phyloP scores from a whole-genome alignment of 2,888 invertebrate species.

The Augochlorella aurata region DNA sequence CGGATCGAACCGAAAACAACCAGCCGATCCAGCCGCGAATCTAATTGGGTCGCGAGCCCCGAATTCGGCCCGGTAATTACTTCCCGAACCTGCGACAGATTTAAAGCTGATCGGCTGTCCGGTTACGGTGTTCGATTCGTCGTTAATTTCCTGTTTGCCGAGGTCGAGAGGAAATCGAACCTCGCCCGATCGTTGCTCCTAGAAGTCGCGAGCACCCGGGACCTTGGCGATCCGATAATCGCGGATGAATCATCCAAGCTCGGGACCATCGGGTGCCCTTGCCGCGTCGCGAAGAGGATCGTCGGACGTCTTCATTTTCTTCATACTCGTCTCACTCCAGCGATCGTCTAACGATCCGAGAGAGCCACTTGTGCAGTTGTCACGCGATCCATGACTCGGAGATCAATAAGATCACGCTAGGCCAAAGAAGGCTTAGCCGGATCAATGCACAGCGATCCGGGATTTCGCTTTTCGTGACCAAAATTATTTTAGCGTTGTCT shows the following conservation, averaged over 20 bases:
- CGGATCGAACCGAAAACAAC: conserved; percentile 23
- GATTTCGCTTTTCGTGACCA: too few species aligned
- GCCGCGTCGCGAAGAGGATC: neutral
- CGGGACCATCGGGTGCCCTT: neutral
- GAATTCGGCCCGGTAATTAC: conserved; percentile 49
- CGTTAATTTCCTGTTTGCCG: conserved; percentile 59
- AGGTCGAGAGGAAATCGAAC: conserved; percentile 48
- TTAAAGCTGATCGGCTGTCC: conserved; percentile 45
- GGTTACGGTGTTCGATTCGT: conserved; percentile 52
- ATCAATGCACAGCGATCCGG: neutral
- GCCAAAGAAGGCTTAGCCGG: neutral
- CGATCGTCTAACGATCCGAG: neutral
- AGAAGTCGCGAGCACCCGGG: conserved; percentile 7
- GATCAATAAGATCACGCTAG: neutral
- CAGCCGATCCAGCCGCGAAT: conserved; percentile 8
- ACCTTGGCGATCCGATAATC: conserved; percentile 30
- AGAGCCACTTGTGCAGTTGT: neutral
- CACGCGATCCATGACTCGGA: neutral
- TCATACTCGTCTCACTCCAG: neutral
- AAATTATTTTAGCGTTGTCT: too few species aligned
- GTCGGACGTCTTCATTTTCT: neutral
- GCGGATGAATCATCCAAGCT: conserved; percentile 37
- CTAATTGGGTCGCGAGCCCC: conserved; percentile 45
- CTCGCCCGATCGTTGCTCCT: conserved; percentile 20
- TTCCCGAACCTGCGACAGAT: conserved; percentile 39